Evolutionary conservation across 2,888 invertebrate species (phyloP).

Genomic region (Allacma fusca): DNA sequence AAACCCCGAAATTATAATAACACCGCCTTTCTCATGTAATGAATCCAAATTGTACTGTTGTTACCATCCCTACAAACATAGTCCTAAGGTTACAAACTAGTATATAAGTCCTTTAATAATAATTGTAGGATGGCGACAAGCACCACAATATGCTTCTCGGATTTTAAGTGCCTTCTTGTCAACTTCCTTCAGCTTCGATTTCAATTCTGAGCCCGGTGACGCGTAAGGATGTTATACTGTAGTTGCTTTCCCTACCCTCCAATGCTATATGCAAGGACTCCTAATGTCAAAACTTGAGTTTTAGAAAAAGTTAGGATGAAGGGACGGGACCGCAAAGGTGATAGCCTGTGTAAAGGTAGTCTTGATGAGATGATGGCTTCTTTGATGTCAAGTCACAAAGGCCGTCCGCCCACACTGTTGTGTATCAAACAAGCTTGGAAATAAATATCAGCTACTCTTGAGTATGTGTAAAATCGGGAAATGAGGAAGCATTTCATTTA

Average conservation of each 20-base stretch:
- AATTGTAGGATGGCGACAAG: constrained; percentile 25
- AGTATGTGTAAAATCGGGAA: too few relatives aligned
- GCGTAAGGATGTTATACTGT: too few relatives aligned
- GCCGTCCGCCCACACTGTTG: constrained; percentile 49
- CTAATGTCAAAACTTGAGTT: too few relatives aligned
- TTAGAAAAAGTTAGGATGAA: neutral
- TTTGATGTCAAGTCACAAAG: constrained; percentile 42
- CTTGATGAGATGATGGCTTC: constrained; percentile 30
- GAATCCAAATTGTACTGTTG: constrained; percentile 17
- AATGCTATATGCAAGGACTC: too few relatives aligned
- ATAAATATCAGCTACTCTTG: too few relatives aligned
- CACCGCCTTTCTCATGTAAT: constrained; percentile 35
- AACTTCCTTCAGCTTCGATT: neutral
- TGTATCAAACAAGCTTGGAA: constrained; percentile 45
- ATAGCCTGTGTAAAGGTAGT: constrained; percentile 35
- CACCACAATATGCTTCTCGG: constrained; percentile 6
- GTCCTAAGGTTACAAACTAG: constrained; percentile 5
- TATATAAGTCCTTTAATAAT: neutral
- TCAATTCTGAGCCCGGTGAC: constrained; percentile 16
- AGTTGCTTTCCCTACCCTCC: too few relatives aligned
- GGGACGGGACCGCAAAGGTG: constrained; percentile 41
- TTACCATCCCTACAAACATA: too few relatives aligned
- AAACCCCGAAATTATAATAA: neutral
- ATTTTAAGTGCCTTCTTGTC: constrained; percentile 25
- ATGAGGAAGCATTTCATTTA: too few relatives aligned